Evolutionary conservation across 2,113 vertebrate genomes (phyloP), one percentile per base, ranked within the genome.

Genomic region (Apodemus speciosus): DNA sequence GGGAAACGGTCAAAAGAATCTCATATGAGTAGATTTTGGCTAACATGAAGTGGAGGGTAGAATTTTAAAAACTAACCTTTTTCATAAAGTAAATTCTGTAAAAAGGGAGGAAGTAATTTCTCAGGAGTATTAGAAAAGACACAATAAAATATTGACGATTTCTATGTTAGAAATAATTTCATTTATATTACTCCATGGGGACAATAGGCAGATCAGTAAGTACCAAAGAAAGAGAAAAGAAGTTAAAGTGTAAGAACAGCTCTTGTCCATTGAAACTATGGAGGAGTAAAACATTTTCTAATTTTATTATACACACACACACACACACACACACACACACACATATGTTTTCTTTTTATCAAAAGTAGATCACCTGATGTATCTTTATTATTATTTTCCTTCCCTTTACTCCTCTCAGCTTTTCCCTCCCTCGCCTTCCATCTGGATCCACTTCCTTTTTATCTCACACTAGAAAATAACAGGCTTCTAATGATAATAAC

Each of bases 81-180:
- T 1, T 49, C 16, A 25, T 56, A 79, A 2, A 40, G 0, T 62
- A 40, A 15, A 92, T 92, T 94, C 79, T 49, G 43, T n/a, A 4
- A 75, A 91, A 96, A 83, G 11, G 3, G 10, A 91, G 75, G 18
- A 72, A 5, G 0, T 32, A 0, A 6, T 43, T 64, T 91, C 89
- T 73, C 16, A 92, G 77, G 21, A 58, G 4, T 43, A 25, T 60
- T 25, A 16, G 27, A 69, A 95, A 56, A 94, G 9, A 3, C 20
- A n/a, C 85, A 88, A 62, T 94, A 49, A 85, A 92, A 92, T 58
- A 43, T 62, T 66, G 62, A 89, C 56, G 72, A 35, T 18, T 86
- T 89, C 25, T 91, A 27, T 58, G 6, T 6, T 32, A 85, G 32
- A 9, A 95, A 91, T 6, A 46, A 81, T 68, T 89, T 88, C 87